Evolutionary conservation across 1,140 invertebrate genomes (phyloP).

Genomic region (Oscheius sp.): DNA sequence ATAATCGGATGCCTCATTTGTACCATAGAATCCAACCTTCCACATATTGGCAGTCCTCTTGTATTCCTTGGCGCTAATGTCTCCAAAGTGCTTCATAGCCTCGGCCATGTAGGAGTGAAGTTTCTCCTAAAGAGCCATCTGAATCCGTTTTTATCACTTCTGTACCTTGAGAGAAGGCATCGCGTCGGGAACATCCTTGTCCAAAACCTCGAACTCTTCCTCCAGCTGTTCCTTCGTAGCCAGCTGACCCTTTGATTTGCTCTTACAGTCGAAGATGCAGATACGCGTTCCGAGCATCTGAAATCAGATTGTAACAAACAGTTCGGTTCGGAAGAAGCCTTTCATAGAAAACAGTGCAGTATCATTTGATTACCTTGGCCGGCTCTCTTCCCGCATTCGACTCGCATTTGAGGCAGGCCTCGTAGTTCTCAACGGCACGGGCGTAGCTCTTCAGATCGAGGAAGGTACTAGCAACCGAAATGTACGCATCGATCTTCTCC

Average conservation of each 20-base stretch:
- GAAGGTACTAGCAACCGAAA: not conserved
- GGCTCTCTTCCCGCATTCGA: not conserved
- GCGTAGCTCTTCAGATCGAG: not conserved
- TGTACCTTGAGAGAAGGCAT: not conserved
- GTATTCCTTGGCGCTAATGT: not conserved
- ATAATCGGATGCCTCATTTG: not conserved
- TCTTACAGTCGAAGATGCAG: not conserved
- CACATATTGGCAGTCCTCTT: not conserved
- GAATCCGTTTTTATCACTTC: not conserved
- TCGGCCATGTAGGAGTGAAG: not conserved
- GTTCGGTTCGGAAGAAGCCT: not conserved
- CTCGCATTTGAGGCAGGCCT: not conserved
- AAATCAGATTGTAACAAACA: not conserved
- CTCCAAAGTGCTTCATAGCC: not conserved
- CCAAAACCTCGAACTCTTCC: not conserved
- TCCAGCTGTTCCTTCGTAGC: not conserved
- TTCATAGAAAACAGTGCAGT: not conserved
- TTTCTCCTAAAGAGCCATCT: not conserved
- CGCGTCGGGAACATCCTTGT: not conserved
- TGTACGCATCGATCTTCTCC: not conserved
- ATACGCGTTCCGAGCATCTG: not conserved
- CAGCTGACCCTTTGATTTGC: not conserved
- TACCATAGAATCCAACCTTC: not conserved
- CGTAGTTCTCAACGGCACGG: not conserved
- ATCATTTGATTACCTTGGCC: constrained; percentile 2